Evolutionary conservation across 2,888 invertebrate species (phyloP).

Genomic region (Labia minor): DNA sequence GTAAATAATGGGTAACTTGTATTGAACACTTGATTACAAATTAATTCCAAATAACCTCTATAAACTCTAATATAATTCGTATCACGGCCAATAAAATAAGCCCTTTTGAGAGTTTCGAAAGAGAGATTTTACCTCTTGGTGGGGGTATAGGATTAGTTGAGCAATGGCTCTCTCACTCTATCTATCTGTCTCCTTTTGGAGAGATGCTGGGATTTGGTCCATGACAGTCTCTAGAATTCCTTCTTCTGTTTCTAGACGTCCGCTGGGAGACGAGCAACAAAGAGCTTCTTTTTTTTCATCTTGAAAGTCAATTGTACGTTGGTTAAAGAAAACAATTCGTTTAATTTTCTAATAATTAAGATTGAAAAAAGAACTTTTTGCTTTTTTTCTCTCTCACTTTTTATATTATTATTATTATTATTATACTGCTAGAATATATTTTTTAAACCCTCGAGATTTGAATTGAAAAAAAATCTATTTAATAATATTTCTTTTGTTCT

Average conservation of each 20-base stretch:
- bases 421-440: too few species aligned
- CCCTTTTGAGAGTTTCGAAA: slow-evolving; percentile 3
- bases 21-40: too few species aligned
- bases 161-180: not conserved
- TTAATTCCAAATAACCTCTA: not conserved
- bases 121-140: not conserved
- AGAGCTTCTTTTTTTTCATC: not conserved
- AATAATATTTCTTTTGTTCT: too few species aligned
- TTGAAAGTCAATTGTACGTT: not conserved
- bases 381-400: too few species aligned
- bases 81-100: slow-evolving; percentile 13
- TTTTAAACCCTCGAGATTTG: too few species aligned
- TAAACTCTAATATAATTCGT: slow-evolving; percentile 1
- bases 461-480: too few species aligned
- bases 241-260: not conserved
- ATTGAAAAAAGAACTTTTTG: too few species aligned
- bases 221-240: not conserved
- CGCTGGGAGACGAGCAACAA: not conserved
- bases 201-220: slow-evolving; percentile 7
- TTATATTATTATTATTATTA: too few species aligned
- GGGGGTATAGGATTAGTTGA: not conserved
- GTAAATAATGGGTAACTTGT: too few species aligned
- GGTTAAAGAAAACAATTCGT: too few species aligned
- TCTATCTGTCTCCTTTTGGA: not conserved
- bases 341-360: too few species aligned